Evolutionary conservation across 2,888 invertebrate genomes (phyloP), one percentile per base, ranked within the genome.

Genomic region (Andrena praecox): DNA sequence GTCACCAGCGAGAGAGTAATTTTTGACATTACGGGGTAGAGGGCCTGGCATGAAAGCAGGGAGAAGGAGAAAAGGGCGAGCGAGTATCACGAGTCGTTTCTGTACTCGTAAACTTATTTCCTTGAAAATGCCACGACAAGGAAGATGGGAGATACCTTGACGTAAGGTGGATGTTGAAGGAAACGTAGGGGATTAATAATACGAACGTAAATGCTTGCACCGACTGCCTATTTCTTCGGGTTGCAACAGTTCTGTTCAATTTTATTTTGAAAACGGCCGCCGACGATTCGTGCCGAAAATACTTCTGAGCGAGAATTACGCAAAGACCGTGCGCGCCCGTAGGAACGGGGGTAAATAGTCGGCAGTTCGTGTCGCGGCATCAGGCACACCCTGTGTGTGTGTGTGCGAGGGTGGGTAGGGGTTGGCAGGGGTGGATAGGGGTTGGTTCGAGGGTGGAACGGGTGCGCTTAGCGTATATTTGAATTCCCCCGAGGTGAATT

Each of bases 401-500:
- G 12, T 0, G 69, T n/a, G 27, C 42, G 42, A 66, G 8, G 73
- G 81, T 71, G 50, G 70, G 59, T 69, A 48, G 64, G 35, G 56
- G 52, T 56, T 5, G 56, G 50, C 73, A 63, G 35, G 33, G 50
- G 59, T 24, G 66, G 24, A 48, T 4, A 68, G 76, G 66, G 76
- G 70, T 63, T 33, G 29, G 59, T 2, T 8, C 63, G 63, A 50
- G 59, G 62, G 29, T 59, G 83, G 71, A 31, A 31, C 27, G 59
- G 52, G 56, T 68, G 75, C 81, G 86, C 84, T 87, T 83, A 83
- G 84, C 85, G 86, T 90, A 89, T 91, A 89, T 89, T 89, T 86
- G 88, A 89, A 89, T 89, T 90, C 87, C 90, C 88, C 66, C 74
- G 79, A 82, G 86, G 86, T 83, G 85, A 86, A 88, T 90, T 89